Conservation (phyloP, 2,888 invertebrate genomes). For the Chaitophorus viminalis region DNA sequence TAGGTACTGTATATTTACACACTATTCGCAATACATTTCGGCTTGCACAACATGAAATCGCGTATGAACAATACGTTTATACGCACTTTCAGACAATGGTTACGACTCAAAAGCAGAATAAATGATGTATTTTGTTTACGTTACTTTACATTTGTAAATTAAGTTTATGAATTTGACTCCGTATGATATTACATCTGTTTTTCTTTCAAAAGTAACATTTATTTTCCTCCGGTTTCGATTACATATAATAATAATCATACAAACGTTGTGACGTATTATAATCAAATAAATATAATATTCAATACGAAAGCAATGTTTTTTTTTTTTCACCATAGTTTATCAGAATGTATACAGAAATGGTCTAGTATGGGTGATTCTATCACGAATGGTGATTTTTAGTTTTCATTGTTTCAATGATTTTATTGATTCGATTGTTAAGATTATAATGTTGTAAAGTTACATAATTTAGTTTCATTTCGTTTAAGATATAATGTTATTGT, state of each 20-base stretch:
- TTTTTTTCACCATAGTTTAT: neutral
- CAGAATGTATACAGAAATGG: neutral
- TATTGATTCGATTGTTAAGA: neutral
- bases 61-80: neutral
- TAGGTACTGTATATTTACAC: too few species aligned
- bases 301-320: neutral
- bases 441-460: conserved; percentile 19
- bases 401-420: conserved; percentile 24
- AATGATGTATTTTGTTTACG: neutral
- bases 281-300: neutral
- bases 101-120: neutral
- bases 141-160: neutral
- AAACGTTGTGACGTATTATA: neutral
- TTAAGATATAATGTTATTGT: conserved; percentile 17
- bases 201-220: neutral
- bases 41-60: neutral
- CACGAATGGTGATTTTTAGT: conserved; percentile 14
- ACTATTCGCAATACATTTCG: too few species aligned
- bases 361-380: neutral
- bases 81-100: neutral
- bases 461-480: conserved; percentile 32
- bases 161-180: neutral
- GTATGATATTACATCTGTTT: neutral
- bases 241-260: neutral
- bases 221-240: neutral